Conservation (phyloP, 2,113 vertebrate genomes). For the Laterallus jamaicensis region DNA sequence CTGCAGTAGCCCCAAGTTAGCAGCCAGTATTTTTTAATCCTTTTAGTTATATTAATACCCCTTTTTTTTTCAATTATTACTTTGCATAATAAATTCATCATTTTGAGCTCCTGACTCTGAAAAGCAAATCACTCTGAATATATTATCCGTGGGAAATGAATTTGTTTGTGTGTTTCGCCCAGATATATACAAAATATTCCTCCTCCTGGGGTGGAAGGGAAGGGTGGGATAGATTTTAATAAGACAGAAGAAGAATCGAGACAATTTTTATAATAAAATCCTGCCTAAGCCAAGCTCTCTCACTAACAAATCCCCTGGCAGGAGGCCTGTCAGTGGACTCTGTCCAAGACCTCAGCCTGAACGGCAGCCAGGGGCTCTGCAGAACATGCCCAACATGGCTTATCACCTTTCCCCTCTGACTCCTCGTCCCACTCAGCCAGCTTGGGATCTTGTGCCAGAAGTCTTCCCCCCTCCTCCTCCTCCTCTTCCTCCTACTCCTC, state of each 20-base stretch:
- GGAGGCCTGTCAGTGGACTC: conserved; percentile 35
- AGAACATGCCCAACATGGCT: conserved; percentile 35
- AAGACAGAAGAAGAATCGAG: conserved; percentile 55
- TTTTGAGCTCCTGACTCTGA: conserved; percentile 36
- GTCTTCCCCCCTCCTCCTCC: neutral
- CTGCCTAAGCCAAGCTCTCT: conserved; percentile 45
- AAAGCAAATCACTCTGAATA: conserved; percentile 59
- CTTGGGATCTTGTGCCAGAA: neutral
- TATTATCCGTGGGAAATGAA: conserved; percentile 52
- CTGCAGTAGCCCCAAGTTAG: conserved; percentile 45
- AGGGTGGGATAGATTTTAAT: conserved; percentile 38
- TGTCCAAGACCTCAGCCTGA: conserved; percentile 67
- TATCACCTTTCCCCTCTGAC: conserved; percentile 67
- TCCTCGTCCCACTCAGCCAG: neutral
- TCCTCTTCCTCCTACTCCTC: neutral
- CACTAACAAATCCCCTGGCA: conserved; percentile 68
- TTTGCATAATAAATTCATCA: conserved; percentile 65
- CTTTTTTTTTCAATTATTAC: conserved; percentile 37
- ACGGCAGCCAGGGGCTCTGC: conserved; percentile 42
- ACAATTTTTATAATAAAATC: conserved; percentile 66
- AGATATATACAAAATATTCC: conserved; percentile 51
- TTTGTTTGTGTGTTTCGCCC: conserved; percentile 59
- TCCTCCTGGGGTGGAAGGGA: conserved; percentile 20
- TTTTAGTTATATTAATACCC: conserved; percentile 56
- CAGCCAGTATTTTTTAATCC: conserved; percentile 55